These are phyloP conservation scores for Callipepla squamata DNA, from an alignment of 2,113 vertebrate species.

Conservation along the genomic window DNA sequence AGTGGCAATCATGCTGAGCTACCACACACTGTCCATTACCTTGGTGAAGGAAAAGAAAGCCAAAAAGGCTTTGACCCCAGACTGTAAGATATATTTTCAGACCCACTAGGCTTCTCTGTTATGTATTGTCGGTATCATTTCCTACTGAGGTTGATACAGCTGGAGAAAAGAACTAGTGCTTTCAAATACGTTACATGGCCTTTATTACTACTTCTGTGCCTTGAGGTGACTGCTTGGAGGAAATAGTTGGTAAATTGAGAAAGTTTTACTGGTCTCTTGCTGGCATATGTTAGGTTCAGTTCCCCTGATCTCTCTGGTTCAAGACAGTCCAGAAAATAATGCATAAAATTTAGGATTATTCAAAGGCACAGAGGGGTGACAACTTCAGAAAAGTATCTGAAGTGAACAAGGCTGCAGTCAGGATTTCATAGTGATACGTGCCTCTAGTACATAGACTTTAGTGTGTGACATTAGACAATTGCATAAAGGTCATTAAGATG, in stretches of 20 bases:
- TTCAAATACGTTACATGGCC: background rate
- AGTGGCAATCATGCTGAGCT: constrained; percentile 21
- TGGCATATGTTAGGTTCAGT: background rate
- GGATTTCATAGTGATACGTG: background rate
- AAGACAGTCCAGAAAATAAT: constrained; percentile 1
- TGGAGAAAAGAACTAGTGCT: constrained; percentile 5
- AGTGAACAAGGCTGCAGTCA: background rate
- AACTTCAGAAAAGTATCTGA: background rate
- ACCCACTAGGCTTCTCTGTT: constrained; percentile 1
- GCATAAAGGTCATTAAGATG: background rate
- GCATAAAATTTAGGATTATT: background rate
- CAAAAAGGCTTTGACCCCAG: constrained; percentile 1
- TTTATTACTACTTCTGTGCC: background rate
- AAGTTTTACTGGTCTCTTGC: background rate
- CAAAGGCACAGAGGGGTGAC: background rate
- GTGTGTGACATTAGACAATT: background rate
- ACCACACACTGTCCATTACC: background rate
- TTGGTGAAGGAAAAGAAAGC: background rate
- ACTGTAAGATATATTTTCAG: background rate
- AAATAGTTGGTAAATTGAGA: background rate
- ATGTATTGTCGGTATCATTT: background rate
- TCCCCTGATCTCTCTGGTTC: background rate
- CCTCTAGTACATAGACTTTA: background rate
- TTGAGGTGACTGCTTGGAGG: background rate
- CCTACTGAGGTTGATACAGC: background rate